Conservation (phyloP, 2,113 vertebrate genomes). For the Spermophilus dauricus region DNA sequence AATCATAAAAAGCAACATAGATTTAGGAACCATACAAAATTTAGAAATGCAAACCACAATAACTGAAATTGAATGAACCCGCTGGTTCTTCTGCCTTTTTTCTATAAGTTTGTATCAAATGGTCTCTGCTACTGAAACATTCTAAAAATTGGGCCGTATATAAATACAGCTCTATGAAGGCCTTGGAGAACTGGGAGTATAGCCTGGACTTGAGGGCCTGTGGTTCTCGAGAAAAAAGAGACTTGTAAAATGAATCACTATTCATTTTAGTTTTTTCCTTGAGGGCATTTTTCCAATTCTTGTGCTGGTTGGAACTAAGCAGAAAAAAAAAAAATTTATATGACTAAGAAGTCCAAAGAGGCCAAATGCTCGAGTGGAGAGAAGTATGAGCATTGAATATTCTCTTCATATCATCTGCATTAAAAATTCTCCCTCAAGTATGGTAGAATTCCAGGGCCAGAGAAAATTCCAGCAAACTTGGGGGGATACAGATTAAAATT, state of each 20-base stretch:
- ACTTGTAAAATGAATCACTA: background rate
- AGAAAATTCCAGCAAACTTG: background rate
- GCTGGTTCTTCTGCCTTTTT: background rate
- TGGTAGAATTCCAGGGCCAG: background rate
- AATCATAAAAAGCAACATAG: constrained; percentile 21
- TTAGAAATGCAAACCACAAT: constrained; percentile 31
- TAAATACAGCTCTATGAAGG: background rate
- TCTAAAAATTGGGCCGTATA: background rate
- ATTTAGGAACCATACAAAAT: background rate
- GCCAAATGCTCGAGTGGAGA: background rate
- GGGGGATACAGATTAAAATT: background rate
- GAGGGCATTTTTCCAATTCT: background rate
- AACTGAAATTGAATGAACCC: background rate
- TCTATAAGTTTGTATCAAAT: background rate
- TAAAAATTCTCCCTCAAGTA: background rate
- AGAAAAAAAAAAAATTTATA: constrained; percentile 32
- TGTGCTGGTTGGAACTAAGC: background rate
- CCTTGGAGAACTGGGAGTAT: background rate
- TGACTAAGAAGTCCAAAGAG: background rate
- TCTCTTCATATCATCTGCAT: background rate
- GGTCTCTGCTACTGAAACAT: background rate
- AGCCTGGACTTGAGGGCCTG: background rate
- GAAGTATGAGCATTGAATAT: background rate
- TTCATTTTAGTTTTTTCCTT: constrained; percentile 7
- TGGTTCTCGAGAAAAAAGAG: constrained; percentile 1